phyloP scores from a whole-genome alignment of 2,888 invertebrate genomes.

The Epinotia bilunana region DNA sequence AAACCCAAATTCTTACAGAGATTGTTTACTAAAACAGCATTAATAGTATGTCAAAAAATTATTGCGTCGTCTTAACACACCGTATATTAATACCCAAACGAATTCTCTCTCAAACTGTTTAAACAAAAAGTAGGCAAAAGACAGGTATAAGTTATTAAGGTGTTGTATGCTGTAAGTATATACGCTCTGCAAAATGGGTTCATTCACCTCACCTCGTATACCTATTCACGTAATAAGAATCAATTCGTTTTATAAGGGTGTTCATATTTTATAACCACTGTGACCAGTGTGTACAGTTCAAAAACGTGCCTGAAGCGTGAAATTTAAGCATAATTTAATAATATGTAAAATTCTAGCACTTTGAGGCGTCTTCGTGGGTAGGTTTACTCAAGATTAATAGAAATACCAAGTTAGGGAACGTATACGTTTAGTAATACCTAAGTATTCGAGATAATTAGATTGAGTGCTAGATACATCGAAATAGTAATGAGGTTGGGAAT shows the following conservation, averaged over 20 bases:
- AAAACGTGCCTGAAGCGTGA: background rate
- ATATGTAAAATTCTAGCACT: background rate
- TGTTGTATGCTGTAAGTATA: background rate
- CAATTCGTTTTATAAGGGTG: background rate
- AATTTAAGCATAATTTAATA: background rate
- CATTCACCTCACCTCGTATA: background rate
- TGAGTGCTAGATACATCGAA: background rate
- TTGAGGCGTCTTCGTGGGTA: background rate
- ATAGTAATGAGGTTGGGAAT: no score
- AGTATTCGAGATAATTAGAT: background rate
- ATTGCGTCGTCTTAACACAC: no score
- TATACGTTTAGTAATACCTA: background rate
- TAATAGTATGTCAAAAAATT: no score
- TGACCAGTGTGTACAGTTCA: background rate
- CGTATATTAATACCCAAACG: no score
- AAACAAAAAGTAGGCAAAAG: background rate
- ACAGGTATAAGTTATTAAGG: background rate
- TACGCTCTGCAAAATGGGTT: background rate
- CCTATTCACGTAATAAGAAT: no score
- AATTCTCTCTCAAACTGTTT: no score
- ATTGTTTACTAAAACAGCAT: no score
- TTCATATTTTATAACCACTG: background rate
- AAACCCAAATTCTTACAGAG: no score
- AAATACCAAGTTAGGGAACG: background rate
- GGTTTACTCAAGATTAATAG: background rate